Evolutionary conservation across 2,888 invertebrate genomes (phyloP).

Genomic region (Subacronicta megacephala): DNA sequence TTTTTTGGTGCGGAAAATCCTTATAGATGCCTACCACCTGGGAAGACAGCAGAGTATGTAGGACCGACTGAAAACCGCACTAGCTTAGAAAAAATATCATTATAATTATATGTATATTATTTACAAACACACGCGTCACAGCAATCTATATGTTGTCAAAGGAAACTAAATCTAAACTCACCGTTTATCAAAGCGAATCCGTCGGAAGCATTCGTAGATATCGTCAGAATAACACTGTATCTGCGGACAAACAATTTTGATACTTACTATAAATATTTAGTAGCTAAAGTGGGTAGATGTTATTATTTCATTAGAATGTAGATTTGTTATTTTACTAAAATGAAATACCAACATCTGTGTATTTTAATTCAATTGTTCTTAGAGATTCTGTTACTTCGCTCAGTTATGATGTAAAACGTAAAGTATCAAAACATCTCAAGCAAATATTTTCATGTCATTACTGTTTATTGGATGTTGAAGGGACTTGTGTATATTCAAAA

Average conservation of each 20-base stretch:
- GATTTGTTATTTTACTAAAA: conserved; percentile 9
- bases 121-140: background rate
- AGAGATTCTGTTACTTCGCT: conserved; percentile 4
- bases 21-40: too few species aligned
- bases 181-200: conserved; percentile 84
- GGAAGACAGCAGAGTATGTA: too few species aligned
- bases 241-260: conserved; percentile 68
- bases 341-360: conserved; percentile 12
- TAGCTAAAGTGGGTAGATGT: conserved; percentile 9
- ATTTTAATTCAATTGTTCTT: conserved; percentile 7
- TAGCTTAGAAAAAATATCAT: too few species aligned
- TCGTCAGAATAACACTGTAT: conserved; percentile 85
- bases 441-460: conserved; percentile 1
- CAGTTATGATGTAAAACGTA: background rate
- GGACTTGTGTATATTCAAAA: background rate
- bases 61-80: too few species aligned
- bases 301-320: conserved; percentile 26
- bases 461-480: background rate
- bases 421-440: background rate
- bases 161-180: conserved; percentile 60
- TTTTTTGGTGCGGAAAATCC: too few species aligned
- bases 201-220: conserved; percentile 81
- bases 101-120: too few species aligned
- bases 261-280: conserved; percentile 27
- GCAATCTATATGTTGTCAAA: background rate